Evolutionary conservation across 2,113 vertebrate genomes (phyloP).

Genomic region (Oostethus manadensis): DNA sequence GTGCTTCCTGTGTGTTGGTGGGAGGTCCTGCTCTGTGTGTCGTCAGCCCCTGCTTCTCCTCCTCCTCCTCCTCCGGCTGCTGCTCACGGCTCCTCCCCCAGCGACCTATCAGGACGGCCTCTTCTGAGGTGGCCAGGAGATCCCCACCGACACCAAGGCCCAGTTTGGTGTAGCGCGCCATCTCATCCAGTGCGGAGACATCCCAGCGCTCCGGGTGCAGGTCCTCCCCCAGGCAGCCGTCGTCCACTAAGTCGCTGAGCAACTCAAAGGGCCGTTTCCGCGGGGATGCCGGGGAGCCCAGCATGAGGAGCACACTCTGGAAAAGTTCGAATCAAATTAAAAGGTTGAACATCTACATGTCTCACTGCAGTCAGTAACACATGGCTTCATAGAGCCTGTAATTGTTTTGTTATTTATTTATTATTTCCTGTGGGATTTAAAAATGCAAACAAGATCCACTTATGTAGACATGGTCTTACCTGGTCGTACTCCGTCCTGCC

Average conservation of each 20-base stretch:
- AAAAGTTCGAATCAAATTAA: not conserved
- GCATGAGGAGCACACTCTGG: slow-evolving; percentile 68
- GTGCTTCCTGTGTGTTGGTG: slow-evolving; percentile 20
- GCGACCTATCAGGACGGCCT: slow-evolving; percentile 63
- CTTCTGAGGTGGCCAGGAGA: slow-evolving; percentile 61
- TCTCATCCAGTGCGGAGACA: slow-evolving; percentile 69
- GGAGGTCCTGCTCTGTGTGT: not conserved
- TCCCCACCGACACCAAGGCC: slow-evolving; percentile 62
- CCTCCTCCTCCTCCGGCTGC: slow-evolving; percentile 27
- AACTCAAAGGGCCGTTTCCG: slow-evolving; percentile 72
- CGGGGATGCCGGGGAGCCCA: slow-evolving; percentile 67
- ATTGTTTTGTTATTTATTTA: too few relatives aligned
- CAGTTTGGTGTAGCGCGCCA: slow-evolving; percentile 67
- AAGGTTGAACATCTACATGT: not conserved
- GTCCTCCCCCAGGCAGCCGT: slow-evolving; percentile 66
- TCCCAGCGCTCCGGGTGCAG: slow-evolving; percentile 71
- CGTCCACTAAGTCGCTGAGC: slow-evolving; percentile 73
- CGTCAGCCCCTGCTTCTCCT: slow-evolving; percentile 9
- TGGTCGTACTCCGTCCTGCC: slow-evolving; percentile 69
- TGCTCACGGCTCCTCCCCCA: slow-evolving; percentile 58
- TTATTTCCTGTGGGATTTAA: too few relatives aligned
- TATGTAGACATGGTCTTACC: slow-evolving; percentile 35
- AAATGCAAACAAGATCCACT: too few relatives aligned
- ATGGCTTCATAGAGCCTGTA: not conserved
- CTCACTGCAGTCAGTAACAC: not conserved